phyloP scores from a whole-genome alignment of 2,888 invertebrate species.

The Candidula unifasciata region DNA sequence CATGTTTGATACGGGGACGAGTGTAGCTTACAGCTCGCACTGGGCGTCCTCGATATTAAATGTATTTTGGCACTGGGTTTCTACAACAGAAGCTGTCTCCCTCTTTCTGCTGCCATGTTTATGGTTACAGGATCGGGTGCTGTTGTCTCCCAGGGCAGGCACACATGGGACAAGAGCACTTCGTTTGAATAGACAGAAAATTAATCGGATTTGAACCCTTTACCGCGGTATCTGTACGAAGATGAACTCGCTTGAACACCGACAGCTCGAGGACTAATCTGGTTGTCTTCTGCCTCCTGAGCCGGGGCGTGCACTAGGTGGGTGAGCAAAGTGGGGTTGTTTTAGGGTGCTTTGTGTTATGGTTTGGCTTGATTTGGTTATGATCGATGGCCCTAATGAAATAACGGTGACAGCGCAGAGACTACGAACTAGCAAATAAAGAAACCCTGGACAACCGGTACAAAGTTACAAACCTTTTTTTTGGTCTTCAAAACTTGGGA shows the following conservation, averaged over 20 bases:
- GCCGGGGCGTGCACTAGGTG: too few relatives aligned
- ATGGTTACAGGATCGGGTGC: not conserved
- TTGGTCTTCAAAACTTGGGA: too few relatives aligned
- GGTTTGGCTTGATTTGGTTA: too few relatives aligned
- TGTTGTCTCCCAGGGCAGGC: not conserved
- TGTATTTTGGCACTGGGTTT: not conserved
- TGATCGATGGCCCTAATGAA: too few relatives aligned
- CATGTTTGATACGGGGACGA: not conserved
- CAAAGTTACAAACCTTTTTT: too few relatives aligned
- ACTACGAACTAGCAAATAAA: too few relatives aligned
- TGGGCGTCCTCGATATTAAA: conserved; percentile 12
- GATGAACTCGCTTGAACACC: conserved; percentile 3
- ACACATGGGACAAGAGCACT: not conserved
- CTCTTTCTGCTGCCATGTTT: not conserved
- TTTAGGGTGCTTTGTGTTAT: too few relatives aligned
- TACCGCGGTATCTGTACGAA: not conserved
- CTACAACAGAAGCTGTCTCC: not conserved
- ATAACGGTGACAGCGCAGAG: too few relatives aligned
- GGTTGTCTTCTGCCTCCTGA: not conserved
- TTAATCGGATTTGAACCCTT: conserved; percentile 17
- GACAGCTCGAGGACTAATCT: not conserved
- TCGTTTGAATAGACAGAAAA: not conserved
- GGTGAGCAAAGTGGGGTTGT: too few relatives aligned
- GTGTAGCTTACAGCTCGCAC: conserved; percentile 15
- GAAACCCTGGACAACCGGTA: too few relatives aligned